Conservation (phyloP, 2,797 vertebrate species). For the Onychomys torridus region DNA sequence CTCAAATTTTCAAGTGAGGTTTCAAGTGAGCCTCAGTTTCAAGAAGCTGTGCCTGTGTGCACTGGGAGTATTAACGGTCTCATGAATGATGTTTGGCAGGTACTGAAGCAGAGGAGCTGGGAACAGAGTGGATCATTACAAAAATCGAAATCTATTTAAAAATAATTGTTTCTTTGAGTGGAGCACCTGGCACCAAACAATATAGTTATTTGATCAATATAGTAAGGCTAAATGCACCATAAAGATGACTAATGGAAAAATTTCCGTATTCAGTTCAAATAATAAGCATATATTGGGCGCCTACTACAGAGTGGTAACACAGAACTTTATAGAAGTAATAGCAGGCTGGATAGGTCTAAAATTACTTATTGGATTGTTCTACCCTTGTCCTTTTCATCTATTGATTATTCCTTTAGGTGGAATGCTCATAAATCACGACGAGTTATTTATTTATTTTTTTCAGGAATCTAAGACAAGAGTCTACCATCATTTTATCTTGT, state of each 20-base stretch:
- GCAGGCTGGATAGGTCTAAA: conserved; percentile 29
- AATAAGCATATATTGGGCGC: conserved; percentile 11
- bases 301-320: conserved; percentile 38
- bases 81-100: background rate
- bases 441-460: conserved; percentile 66
- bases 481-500: background rate
- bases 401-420: conserved; percentile 67
- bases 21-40: background rate
- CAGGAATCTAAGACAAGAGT: conserved; percentile 36
- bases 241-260: conserved; percentile 65
- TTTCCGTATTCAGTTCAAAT: conserved; percentile 43
- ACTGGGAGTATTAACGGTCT: background rate
- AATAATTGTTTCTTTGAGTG: conserved; percentile 66
- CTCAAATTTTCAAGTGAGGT: background rate
- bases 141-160: conserved; percentile 71
- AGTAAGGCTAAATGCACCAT: conserved; percentile 44
- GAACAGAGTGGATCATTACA: background rate
- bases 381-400: conserved; percentile 12
- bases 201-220: conserved; percentile 58
- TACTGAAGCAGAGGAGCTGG: background rate
- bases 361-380: conserved; percentile 80
- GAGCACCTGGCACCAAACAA: conserved; percentile 57
- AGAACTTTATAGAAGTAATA: conserved; percentile 62
- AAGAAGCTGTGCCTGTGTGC: background rate
- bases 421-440: conserved; percentile 74